Evolutionary conservation across 2,113 vertebrate genomes (phyloP).

Genomic region (Balaeniceps rex): DNA sequence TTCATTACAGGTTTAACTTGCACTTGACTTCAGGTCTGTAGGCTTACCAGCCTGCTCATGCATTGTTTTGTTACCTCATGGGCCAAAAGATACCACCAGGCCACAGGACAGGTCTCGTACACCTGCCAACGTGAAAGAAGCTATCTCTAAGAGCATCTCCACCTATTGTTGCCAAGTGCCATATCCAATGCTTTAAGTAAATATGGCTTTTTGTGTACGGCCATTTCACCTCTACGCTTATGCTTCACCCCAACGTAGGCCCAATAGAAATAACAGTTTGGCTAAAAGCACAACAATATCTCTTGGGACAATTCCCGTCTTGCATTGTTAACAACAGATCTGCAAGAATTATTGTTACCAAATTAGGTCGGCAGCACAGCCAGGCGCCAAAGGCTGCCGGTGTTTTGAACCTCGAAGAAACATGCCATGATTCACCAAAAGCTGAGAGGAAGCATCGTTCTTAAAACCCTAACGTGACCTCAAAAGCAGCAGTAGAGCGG

Average conservation of each 20-base stretch:
- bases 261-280: neutral
- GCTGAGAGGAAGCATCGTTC: neutral
- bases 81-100: neutral
- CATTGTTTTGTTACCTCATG: neutral
- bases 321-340: neutral
- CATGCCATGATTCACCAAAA: fast-evolving
- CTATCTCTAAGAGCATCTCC: fast-evolving
- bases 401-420: neutral
- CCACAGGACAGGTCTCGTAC: neutral
- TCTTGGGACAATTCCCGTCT: neutral
- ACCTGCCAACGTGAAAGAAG: fast-evolving
- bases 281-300: neutral
- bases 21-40: neutral
- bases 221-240: neutral
- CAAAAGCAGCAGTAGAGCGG: neutral
- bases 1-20: neutral
- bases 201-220: fast-evolving
- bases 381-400: fast-evolving
- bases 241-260: fast-evolving
- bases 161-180: fast-evolving
- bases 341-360: neutral
- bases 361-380: fast-evolving
- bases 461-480: neutral
- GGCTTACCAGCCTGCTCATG: neutral
- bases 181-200: neutral